These are phyloP conservation scores for Latrodectus geometricus DNA, from an alignment of 1,140 invertebrate species.

Conservation along the genomic window DNA sequence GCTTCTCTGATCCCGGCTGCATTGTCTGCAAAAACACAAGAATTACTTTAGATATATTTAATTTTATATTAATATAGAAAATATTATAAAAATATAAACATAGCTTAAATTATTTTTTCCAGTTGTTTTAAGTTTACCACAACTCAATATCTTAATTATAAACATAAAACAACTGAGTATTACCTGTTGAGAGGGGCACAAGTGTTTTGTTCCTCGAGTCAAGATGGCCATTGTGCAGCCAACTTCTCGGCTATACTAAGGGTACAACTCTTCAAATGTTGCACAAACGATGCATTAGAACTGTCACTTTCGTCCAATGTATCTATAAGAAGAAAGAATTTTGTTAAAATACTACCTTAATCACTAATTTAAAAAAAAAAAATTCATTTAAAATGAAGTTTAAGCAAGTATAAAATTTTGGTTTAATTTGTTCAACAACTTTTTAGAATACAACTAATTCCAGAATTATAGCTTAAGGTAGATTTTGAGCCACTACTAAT, in stretches of 20 bases:
- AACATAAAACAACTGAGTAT: background rate
- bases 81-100: slow-evolving; percentile 15
- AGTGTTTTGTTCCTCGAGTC: slow-evolving; percentile 61
- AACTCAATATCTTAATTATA: background rate
- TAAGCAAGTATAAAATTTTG: too few species aligned
- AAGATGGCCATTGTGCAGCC: slow-evolving; percentile 65
- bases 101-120: background rate
- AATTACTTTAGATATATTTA: too few species aligned
- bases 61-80: background rate
- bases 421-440: too few species aligned
- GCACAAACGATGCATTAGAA: slow-evolving; percentile 22
- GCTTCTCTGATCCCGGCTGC: slow-evolving; percentile 15
- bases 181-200: slow-evolving; percentile 3
- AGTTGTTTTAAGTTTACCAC: background rate
- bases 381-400: too few species aligned
- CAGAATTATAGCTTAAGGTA: too few species aligned
- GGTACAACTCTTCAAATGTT: slow-evolving; percentile 54
- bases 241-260: slow-evolving; percentile 59
- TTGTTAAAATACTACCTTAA: too few species aligned
- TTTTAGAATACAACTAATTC: too few species aligned
- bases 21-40: slow-evolving; percentile 11
- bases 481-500: too few species aligned
- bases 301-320: slow-evolving; percentile 47
- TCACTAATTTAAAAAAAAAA: too few species aligned
- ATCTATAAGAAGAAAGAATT: slow-evolving; percentile 12